Base-by-base conservation (phyloP, 2,113 vertebrate genomes). In the Nyctereutes procyonoides region DNA sequence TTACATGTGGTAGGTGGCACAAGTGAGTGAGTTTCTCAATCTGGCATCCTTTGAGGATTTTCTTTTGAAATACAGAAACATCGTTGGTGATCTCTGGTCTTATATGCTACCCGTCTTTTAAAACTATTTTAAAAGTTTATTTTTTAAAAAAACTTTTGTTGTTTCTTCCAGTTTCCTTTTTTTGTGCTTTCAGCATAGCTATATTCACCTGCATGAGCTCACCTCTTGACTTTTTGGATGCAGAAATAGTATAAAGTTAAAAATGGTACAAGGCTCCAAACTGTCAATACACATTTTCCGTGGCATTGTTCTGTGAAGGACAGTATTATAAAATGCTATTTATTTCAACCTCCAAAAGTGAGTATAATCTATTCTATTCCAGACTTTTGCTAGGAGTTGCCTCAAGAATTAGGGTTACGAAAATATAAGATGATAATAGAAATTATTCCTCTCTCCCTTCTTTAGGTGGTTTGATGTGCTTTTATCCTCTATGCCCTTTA, bases 1-100 rank as follows among this genome's bases (percentile, higher is more conserved):
- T 65, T 62, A 38, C 10, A 28, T 76, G 28, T 6, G 94, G 53
- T 30, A 63, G 51, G 62, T 67, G 73, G 76, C 12, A 67, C 1
- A 32, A 35, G 13, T 51, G 53, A 62, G 65, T n/a, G 53, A 14
- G 3, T 62, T 56, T 96, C 95, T 93, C 63, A 62, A 12, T 90
- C 7, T 62, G 12, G 19, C 48, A n/a, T 7, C 3, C 43, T 28
- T 95, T 20, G 43, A 82, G 35, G 53, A 32, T 92, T 82, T 92
- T 95, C 69, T 96, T 84, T 90, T 48, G 89, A 84, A 90, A 55
- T 79, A 58, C 3, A 85, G 81, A 73, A 62, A 69, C 30, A 22
- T 22, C 16, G 24, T 20, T 83, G 55, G 30, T 80, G 63, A 92
- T 84, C 71, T 85, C 69, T 58, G 76, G 24, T 81, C 20, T 30